phyloP scores from a whole-genome alignment of 1,140 invertebrate species.

The Lepidurus packardi region DNA sequence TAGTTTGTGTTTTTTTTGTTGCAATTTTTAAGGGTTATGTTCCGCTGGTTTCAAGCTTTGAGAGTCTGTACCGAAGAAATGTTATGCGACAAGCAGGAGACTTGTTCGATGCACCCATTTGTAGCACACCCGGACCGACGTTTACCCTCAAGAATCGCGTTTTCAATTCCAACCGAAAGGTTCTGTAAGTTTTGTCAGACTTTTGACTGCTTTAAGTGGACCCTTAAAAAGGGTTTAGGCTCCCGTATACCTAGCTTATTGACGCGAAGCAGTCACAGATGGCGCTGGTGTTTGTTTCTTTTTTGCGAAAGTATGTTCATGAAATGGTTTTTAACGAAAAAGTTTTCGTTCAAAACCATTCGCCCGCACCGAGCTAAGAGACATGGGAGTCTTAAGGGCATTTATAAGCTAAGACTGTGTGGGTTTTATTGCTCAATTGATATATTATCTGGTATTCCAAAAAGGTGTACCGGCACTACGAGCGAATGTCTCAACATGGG shows the following conservation, averaged over 20 bases:
- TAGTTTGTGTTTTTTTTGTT: constrained; percentile 36
- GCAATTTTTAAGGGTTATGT: constrained; percentile 71
- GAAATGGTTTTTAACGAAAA: no score
- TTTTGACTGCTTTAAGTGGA: not conserved
- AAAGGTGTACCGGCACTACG: constrained; percentile 68
- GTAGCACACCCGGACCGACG: constrained; percentile 79
- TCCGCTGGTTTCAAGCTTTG: constrained; percentile 85
- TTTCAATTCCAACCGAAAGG: constrained; percentile 82
- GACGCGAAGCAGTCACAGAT: no score
- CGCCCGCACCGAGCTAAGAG: no score
- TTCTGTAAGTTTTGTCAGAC: constrained; percentile 68
- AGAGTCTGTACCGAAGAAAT: constrained; percentile 89
- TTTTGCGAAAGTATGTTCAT: no score
- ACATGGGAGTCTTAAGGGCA: no score
- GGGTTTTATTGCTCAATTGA: not conserved
- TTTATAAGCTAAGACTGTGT: no score
- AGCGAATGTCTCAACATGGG: constrained; percentile 81
- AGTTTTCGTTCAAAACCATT: no score
- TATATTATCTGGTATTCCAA: not conserved
- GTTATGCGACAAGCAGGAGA: constrained; percentile 85
- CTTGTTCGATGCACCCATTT: constrained; percentile 91
- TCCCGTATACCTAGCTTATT: no score
- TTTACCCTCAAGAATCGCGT: constrained; percentile 77
- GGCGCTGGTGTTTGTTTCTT: no score
- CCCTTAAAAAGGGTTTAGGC: not conserved